Conservation (phyloP, 2,797 vertebrate genomes). For the Threskiornis aethiopicus region DNA sequence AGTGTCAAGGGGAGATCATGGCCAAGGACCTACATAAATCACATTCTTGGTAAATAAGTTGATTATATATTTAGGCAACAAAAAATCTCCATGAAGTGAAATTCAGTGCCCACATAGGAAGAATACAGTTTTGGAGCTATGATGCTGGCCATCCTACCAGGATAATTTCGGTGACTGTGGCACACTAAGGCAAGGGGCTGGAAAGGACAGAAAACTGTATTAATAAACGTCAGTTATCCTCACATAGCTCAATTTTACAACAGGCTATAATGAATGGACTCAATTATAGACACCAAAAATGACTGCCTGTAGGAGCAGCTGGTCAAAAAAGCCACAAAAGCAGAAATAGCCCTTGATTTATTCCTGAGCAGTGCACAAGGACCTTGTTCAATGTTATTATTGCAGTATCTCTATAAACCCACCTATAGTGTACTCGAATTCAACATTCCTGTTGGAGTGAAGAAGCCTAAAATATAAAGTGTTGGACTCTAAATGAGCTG, state of each 20-base stretch:
- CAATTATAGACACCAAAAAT: background rate
- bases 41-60: background rate
- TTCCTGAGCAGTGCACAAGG: background rate
- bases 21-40: background rate
- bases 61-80: background rate
- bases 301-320: background rate
- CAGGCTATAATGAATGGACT: background rate
- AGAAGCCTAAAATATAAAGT: background rate
- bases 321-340: background rate
- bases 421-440: background rate
- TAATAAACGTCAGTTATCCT: background rate
- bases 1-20: background rate
- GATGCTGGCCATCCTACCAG: background rate
- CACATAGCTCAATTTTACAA: background rate
- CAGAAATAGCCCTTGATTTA: background rate
- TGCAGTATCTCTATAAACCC: background rate
- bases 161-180: background rate
- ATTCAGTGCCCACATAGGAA: background rate
- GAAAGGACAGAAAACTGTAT: background rate
- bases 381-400: background rate
- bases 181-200: background rate
- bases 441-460: background rate
- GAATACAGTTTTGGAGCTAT: background rate
- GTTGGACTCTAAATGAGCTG: background rate
- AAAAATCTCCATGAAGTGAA: background rate